A percentile compares a stretch with the other conserved stretches of the same genome.
phyloP scores from a whole-genome alignment of 1,140 invertebrate genomes.

The Aphelenchoides besseyi region DNA sequence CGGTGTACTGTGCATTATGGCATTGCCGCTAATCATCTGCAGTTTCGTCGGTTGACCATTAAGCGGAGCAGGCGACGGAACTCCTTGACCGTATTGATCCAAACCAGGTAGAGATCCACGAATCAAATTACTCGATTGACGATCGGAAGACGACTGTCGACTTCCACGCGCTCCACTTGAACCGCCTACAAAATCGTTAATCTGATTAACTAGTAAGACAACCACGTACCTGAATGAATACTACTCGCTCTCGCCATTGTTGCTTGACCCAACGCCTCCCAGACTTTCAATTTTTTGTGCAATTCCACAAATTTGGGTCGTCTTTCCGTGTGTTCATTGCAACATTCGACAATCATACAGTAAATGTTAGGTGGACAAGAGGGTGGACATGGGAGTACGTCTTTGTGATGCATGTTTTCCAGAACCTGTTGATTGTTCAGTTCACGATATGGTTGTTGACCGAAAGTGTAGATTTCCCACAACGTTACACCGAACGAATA shows the following conservation, averaged over 20 bases:
- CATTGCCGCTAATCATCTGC: slow-evolving; percentile 38
- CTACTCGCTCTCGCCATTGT: slow-evolving; percentile 28
- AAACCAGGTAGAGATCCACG: slow-evolving; percentile 23
- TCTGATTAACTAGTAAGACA: slow-evolving; percentile 1
- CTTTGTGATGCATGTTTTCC: slow-evolving; percentile 32
- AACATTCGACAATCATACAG: slow-evolving; percentile 23
- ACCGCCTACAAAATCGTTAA: slow-evolving; percentile 7
- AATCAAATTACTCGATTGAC: slow-evolving; percentile 14
- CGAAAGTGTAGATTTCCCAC: slow-evolving; percentile 70
- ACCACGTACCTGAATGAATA: slow-evolving; percentile 33
- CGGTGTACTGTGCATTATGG: slow-evolving; percentile 43
- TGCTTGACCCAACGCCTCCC: slow-evolving; percentile 63
- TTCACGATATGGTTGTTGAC: slow-evolving; percentile 81
- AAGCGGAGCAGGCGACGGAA: slow-evolving; percentile 42
- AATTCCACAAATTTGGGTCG: slow-evolving; percentile 79
- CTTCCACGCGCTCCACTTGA: slow-evolving; percentile 22
- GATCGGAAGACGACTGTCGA: slow-evolving; percentile 1
- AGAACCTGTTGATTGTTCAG: slow-evolving; percentile 70
- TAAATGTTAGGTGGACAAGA: slow-evolving; percentile 35
- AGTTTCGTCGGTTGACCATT: slow-evolving; percentile 37
- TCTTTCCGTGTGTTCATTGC: slow-evolving; percentile 67
- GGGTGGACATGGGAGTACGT: slow-evolving; percentile 29
- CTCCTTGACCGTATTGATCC: slow-evolving; percentile 2
- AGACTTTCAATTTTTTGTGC: slow-evolving; percentile 71
- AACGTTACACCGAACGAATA: slow-evolving; percentile 63